A percentile compares a stretch with the other conserved stretches of the same genome.
Conservation (phyloP, 1,140 invertebrate species). For the Venustaconcha ellipsiformis region DNA sequence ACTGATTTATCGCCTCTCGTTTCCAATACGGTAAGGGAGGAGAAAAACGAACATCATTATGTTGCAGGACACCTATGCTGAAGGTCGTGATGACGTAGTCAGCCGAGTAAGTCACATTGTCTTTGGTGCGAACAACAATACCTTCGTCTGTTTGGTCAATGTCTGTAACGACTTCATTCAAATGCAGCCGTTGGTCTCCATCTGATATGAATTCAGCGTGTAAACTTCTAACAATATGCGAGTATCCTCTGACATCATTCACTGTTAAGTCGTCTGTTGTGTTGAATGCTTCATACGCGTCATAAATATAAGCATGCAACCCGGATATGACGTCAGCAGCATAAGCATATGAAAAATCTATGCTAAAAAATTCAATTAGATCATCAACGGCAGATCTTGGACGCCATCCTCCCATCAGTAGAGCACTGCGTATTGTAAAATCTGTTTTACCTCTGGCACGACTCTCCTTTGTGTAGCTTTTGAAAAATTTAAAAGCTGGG, state of each 20-base stretch:
- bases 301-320: constrained; percentile 3
- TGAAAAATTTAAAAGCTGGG: too few species aligned
- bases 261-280: constrained; percentile 12
- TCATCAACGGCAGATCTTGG: constrained; percentile 15
- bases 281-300: constrained; percentile 10
- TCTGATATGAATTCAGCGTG: not conserved
- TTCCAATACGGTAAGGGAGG: constrained; percentile 11
- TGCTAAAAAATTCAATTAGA: constrained; percentile 9
- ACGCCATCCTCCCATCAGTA: constrained; percentile 12
- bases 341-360: constrained; percentile 16
- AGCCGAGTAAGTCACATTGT: constrained; percentile 2
- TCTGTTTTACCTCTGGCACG: not conserved
- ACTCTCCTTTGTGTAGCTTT: not conserved
- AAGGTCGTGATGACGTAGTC: constrained; percentile 24
- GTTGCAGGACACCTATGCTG: constrained; percentile 27
- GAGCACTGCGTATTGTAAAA: constrained; percentile 11
- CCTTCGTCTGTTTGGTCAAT: not conserved
- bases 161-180: constrained; percentile 11
- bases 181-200: not conserved
- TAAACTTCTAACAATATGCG: constrained; percentile 5
- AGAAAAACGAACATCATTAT: constrained; percentile 7
- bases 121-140: constrained; percentile 10
- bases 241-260: constrained; percentile 11
- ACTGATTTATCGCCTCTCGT: constrained; percentile 19
- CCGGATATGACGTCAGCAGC: constrained; percentile 6